phyloP scores from a whole-genome alignment of 2,888 invertebrate species.

The Drosophila mercatorum region DNA sequence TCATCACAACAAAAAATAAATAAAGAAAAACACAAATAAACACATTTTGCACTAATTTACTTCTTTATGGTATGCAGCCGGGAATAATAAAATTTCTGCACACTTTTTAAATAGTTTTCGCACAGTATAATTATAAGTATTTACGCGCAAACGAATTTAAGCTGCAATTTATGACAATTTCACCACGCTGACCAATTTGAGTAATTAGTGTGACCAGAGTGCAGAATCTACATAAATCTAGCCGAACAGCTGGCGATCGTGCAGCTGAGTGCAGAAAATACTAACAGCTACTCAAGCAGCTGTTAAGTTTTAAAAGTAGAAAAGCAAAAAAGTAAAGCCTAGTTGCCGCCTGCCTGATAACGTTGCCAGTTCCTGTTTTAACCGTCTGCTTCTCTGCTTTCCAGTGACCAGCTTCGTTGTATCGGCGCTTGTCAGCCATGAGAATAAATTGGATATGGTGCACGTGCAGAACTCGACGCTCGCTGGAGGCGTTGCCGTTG shows the following conservation, averaged over 20 bases:
- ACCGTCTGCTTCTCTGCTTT: slow-evolving; percentile 28
- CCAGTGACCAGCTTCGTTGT: slow-evolving; percentile 92
- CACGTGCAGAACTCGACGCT: slow-evolving; percentile 97
- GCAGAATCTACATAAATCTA: rapidly evolving
- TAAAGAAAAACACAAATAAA: neutral
- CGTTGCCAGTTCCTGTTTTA: neutral
- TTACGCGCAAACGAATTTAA: neutral
- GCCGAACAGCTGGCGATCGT: neutral
- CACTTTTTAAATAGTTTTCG: neutral
- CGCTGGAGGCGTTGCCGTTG: slow-evolving; percentile 96
- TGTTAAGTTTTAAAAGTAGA: neutral
- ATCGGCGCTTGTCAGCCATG: slow-evolving; percentile 90
- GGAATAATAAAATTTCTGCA: neutral
- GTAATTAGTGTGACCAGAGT: slow-evolving; percentile 4
- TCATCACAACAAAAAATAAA: neutral
- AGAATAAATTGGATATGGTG: slow-evolving; percentile 94
- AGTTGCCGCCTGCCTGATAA: neutral
- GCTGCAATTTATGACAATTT: neutral
- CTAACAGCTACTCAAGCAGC: neutral
- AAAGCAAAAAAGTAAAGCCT: neutral
- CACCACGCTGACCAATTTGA: neutral
- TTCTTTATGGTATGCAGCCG: no score
- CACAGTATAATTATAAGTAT: no score
- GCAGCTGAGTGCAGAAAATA: neutral
- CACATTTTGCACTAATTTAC: no score